Evolutionary conservation across 2,797 vertebrate species (phyloP).

Genomic region (Periparus ater): DNA sequence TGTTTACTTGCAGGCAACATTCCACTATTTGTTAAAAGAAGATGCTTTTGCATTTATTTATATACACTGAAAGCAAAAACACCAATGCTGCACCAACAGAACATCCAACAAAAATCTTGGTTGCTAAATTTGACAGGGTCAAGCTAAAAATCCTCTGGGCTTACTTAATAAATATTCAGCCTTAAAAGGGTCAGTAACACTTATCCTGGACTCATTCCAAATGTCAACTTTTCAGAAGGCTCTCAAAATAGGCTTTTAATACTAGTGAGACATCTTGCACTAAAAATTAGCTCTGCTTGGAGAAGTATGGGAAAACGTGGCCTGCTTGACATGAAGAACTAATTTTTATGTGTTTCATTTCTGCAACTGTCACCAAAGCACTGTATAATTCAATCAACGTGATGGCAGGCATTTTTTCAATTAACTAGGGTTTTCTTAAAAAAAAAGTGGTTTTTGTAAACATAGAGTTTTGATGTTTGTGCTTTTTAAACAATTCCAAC

Average conservation of each 20-base stretch:
- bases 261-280: not conserved
- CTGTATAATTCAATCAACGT: not conserved
- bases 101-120: not conserved
- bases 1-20: not conserved
- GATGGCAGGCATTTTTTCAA: constrained; percentile 17
- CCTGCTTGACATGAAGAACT: not conserved
- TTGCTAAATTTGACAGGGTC: constrained; percentile 13
- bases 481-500: not conserved
- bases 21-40: not conserved
- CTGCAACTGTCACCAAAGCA: not conserved
- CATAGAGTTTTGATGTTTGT: not conserved
- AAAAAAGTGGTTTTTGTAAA: constrained; percentile 40
- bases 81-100: not conserved
- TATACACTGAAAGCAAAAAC: not conserved
- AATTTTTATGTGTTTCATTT: constrained; percentile 36
- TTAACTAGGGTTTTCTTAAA: not conserved
- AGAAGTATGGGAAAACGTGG: not conserved
- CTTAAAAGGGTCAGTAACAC: constrained; percentile 8
- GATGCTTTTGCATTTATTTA: not conserved
- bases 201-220: not conserved
- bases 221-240: not conserved
- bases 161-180: constrained; percentile 12
- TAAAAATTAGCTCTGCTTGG: not conserved
- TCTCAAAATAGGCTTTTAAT: not conserved
- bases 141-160: not conserved